These are phyloP conservation scores for Bacillus rossius DNA, from an alignment of 1,140 invertebrate genomes.

Conservation along the genomic window DNA sequence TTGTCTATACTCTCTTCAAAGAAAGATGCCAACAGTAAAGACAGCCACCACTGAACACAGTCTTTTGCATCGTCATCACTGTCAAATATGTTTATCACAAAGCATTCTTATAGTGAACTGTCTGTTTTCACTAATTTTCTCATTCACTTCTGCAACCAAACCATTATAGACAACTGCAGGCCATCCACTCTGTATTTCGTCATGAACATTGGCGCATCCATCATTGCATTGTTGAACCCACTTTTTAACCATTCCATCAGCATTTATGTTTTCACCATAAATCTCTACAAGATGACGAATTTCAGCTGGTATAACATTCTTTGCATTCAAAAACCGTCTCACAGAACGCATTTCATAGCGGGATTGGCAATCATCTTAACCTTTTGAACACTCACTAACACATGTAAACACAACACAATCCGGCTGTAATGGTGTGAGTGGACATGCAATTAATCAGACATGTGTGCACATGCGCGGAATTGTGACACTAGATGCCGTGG, in stretches of 20 bases:
- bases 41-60: too few relatives aligned
- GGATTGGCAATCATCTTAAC: constrained; percentile 12
- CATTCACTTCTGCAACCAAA: constrained; percentile 17
- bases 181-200: constrained; percentile 19
- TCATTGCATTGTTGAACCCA: constrained; percentile 20
- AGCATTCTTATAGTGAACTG: constrained; percentile 11
- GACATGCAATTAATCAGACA: constrained; percentile 7
- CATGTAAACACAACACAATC: constrained; percentile 13
- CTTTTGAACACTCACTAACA: constrained; percentile 3
- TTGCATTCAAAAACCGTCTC: constrained; percentile 16
- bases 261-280: constrained; percentile 21
- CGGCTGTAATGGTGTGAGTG: constrained; percentile 14
- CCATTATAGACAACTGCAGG: constrained; percentile 19
- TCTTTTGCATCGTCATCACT: too few relatives aligned
- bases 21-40: too few relatives aligned
- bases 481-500: too few relatives aligned
- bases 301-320: constrained; percentile 15
- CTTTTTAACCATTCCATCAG: constrained; percentile 18
- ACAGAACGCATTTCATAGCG: constrained; percentile 5
- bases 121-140: constrained; percentile 14
- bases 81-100: constrained; percentile 12
- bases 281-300: constrained; percentile 15
- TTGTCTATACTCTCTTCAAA: too few relatives aligned
- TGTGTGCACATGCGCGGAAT: neutral
- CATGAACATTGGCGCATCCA: constrained; percentile 19